These are phyloP conservation scores for Ceyx margarethae DNA, from an alignment of 2,113 vertebrate genomes.

Conservation along the genomic window DNA sequence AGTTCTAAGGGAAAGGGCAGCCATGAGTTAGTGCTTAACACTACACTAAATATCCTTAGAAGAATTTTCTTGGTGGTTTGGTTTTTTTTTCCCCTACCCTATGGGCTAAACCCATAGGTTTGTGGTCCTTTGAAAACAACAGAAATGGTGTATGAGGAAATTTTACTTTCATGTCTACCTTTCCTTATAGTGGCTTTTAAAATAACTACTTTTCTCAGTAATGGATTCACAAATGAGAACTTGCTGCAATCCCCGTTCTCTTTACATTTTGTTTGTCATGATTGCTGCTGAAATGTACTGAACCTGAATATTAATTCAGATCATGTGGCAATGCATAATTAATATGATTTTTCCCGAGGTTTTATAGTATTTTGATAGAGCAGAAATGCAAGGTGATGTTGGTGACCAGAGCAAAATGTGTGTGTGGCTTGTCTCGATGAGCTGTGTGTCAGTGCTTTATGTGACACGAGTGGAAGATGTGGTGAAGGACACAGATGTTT, in stretches of 20 bases:
- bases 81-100: neutral
- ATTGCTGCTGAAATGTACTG: neutral
- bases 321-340: neutral
- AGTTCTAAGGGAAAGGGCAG: neutral
- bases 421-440: neutral
- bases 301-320: neutral
- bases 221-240: neutral
- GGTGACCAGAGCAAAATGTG: neutral
- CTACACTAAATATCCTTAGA: neutral
- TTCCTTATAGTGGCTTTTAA: neutral
- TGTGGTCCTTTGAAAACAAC: neutral
- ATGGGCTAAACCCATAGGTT: neutral
- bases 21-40: neutral
- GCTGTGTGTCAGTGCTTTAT: neutral
- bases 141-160: neutral
- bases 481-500: neutral
- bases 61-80: neutral
- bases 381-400: neutral
- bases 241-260: neutral
- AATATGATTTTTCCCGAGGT: neutral
- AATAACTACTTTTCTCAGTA: neutral
- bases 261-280: rapidly evolving
- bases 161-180: neutral
- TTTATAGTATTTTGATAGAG: neutral
- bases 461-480: neutral